Conservation (phyloP, 2,888 invertebrate genomes). For the Scaeva pyrastri region DNA sequence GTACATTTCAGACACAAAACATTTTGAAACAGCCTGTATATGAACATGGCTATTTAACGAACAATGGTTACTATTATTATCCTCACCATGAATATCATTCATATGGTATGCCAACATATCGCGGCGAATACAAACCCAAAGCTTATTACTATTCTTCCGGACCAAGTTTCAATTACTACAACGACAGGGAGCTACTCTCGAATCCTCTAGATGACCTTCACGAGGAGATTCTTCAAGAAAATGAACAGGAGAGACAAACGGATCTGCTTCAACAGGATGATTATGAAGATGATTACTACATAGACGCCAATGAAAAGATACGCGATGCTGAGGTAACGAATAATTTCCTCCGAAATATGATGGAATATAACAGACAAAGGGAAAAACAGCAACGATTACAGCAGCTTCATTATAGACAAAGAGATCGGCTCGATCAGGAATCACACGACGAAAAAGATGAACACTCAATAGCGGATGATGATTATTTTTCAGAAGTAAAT, state of each 20-base stretch:
- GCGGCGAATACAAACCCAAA: conserved; percentile 78
- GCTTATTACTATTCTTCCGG: conserved; percentile 84
- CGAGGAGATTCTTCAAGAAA: conserved; percentile 87
- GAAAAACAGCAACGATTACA: conserved; percentile 81
- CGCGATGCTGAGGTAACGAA: conserved; percentile 81
- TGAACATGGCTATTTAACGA: conserved; percentile 64
- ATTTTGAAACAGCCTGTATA: conserved; percentile 49
- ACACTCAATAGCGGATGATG: conserved; percentile 25
- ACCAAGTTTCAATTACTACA: conserved; percentile 83
- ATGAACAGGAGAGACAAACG: conserved; percentile 85
- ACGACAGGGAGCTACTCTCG: conserved; percentile 81
- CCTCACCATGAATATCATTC: conserved; percentile 75
- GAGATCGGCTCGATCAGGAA: conserved; percentile 84
- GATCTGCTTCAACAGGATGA: conserved; percentile 57
- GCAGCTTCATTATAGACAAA: conserved; percentile 65
- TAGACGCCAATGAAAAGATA: conserved; percentile 83
- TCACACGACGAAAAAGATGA: not conserved
- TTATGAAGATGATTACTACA: conserved; percentile 82
- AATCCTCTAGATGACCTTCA: conserved; percentile 85
- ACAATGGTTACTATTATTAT: conserved; percentile 77
- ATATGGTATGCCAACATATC: conserved; percentile 78
- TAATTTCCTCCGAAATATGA: conserved; percentile 87
- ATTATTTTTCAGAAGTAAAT: conserved; percentile 61
- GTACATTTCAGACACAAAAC: conserved; percentile 35
- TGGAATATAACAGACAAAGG: conserved; percentile 85